Evolutionary conservation across 2,888 invertebrate genomes (phyloP), one percentile per base, ranked within the genome.

Genomic region (Synanthedon myopaeformis): DNA sequence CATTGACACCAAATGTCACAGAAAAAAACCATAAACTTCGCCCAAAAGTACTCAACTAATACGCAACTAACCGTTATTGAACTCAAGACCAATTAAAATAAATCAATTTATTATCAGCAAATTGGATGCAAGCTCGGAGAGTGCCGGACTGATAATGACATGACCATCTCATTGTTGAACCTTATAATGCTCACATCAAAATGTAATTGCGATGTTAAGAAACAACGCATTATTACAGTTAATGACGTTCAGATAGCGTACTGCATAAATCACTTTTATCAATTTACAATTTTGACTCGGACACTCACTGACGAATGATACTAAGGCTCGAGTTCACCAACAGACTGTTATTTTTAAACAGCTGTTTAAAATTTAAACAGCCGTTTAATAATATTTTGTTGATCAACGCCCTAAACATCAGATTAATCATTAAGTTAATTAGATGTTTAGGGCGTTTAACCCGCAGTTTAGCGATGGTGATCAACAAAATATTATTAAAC

Each of bases 1-100:
- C 79, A 82, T 81, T 74, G 76, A 77, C 76, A 80, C 76, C 53
- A 3, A 45, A 35, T 35, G 35, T 35, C 2, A 35, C 35, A 10
- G 35, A 35, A 35, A 45, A n/a, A 45, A 45, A 13, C 13, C 45
- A 45, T 13, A 45, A 45, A 45, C 45, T 45, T 13, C 14, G 2
- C n/a, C 45, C 45, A 45, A 45, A 45, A 45, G 13, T 12, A 45
- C 8, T 45, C 1, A 3, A 10, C 10, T 35, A 10, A 35, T 10
- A 35, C 35, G 35, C 35, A 3, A 5, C 35, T 35, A 35, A 10
- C 6, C 8, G 35, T 35, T 23, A 23, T n/a, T 4, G 45, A 8
- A 45, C 4, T 4, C 8, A 1, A 45, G 45, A 45, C 13, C 6
- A 45, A 45, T 45, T 12, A 35, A 35, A 35, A 35, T 35, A 35